Percentiles rank a stretch among this genome's conserved stretches.
phyloP scores from a whole-genome alignment of 2,113 vertebrate species.

The Pelecanus crispus region DNA sequence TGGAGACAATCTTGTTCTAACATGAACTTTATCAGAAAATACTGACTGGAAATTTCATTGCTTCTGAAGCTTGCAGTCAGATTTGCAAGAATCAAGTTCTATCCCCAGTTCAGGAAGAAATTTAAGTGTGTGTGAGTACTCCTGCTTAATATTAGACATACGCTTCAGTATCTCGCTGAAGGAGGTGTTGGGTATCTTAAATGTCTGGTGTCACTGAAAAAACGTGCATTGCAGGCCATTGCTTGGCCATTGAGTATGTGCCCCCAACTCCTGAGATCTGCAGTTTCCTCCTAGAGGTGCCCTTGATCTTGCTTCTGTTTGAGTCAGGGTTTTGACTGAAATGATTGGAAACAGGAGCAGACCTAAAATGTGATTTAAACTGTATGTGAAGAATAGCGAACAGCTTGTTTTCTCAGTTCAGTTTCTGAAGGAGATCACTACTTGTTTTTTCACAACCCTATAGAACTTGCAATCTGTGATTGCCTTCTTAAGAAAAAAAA shows the following conservation, averaged over 20 bases:
- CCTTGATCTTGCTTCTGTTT: background rate
- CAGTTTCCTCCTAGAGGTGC: background rate
- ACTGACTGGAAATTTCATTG: background rate
- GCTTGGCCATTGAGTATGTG: background rate
- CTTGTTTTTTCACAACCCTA: constrained; percentile 67
- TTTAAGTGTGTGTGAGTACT: background rate
- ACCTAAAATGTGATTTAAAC: background rate
- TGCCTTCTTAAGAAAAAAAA: constrained; percentile 80
- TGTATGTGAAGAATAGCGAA: background rate
- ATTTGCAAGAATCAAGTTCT: background rate
- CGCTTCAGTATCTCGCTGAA: background rate
- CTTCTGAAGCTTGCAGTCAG: background rate
- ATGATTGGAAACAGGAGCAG: background rate
- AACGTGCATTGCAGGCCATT: background rate
- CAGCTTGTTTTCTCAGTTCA: background rate
- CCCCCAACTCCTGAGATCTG: background rate
- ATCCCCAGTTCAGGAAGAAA: background rate
- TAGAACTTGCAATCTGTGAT: constrained; percentile 95
- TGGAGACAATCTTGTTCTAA: constrained; percentile 64
- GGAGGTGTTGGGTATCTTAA: background rate
- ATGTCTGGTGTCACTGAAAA: background rate
- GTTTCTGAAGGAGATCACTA: constrained; percentile 21
- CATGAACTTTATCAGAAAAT: background rate
- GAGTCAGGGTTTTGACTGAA: background rate
- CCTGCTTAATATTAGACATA: background rate